Evolutionary conservation across 30 jellyfish, hydroid and myxozoan species (phyloP).

Genomic region (Hydra vulgaris): DNA sequence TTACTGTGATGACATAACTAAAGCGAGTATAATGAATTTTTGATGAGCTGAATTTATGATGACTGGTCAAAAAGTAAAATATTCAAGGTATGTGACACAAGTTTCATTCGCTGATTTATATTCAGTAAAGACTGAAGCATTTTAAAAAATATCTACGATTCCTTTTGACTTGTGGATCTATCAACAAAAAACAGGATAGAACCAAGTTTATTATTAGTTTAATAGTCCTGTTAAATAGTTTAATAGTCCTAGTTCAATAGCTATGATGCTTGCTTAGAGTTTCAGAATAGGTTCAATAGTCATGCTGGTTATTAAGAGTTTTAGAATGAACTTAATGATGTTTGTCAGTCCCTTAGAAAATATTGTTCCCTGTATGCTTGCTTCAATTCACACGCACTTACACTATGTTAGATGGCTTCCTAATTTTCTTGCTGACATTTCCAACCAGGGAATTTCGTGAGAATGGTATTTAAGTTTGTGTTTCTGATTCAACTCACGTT

Average conservation of each 20-base stretch:
- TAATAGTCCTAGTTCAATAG: no score
- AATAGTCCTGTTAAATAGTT: no score
- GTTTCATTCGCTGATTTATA: background rate
- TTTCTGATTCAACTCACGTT: no score
- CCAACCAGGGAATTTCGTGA: no score
- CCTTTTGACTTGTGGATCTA: background rate
- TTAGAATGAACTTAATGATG: no score
- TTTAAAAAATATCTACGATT: background rate
- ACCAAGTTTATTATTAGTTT: no score
- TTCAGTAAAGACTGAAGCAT: background rate
- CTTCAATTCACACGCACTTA: background rate
- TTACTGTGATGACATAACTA: background rate
- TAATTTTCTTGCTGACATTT: no score
- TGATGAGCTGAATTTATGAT: background rate
- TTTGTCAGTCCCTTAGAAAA: background rate
- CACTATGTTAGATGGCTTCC: conserved; percentile 4
- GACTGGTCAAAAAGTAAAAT: background rate
- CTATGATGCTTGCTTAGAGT: no score
- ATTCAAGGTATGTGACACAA: background rate
- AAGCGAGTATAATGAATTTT: background rate
- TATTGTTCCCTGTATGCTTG: background rate
- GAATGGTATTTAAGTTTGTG: no score
- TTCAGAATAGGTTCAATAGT: no score
- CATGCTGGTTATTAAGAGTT: no score
- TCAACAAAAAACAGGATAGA: no score